Evolutionary conservation across 2,113 vertebrate species (phyloP).

Genomic region (Macquaria ambigua): DNA sequence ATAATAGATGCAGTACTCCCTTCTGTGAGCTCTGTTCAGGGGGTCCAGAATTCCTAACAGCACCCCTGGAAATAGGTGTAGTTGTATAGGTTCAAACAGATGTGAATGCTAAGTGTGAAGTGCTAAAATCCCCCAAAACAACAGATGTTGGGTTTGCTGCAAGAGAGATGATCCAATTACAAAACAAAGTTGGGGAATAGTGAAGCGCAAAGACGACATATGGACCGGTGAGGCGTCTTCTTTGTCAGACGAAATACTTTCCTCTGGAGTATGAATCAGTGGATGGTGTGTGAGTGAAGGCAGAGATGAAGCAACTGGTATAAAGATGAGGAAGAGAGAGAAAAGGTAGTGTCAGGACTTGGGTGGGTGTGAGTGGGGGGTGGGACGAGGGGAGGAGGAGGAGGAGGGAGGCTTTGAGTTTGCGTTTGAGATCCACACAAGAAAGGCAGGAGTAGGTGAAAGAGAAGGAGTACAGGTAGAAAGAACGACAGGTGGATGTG

Average conservation of each 20-base stretch:
- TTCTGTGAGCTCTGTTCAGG: not conserved
- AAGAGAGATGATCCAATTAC: constrained; percentile 55
- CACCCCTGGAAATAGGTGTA: not conserved
- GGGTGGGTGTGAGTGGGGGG: constrained; percentile 2
- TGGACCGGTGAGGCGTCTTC: constrained; percentile 32
- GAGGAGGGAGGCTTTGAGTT: not conserved
- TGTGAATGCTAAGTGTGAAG: constrained; percentile 6
- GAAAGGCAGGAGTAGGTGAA: not conserved
- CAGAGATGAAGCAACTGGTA: constrained; percentile 31
- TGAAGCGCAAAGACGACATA: constrained; percentile 50
- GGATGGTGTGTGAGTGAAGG: constrained; percentile 21
- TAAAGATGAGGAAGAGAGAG: constrained; percentile 24
- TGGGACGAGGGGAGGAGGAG: not conserved
- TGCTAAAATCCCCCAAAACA: constrained; percentile 38
- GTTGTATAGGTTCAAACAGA: constrained; percentile 29
- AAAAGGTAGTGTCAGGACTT: constrained; percentile 3
- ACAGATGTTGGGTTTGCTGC: constrained; percentile 57
- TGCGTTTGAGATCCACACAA: constrained; percentile 14
- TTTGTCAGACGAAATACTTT: constrained; percentile 24
- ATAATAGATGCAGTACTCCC: not conserved
- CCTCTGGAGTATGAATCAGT: constrained; percentile 31
- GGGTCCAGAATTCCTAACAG: not conserved
- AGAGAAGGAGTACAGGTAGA: not conserved
- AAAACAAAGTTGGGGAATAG: constrained; percentile 33
- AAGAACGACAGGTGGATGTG: constrained; percentile 8